Conservation (phyloP, 2,888 invertebrate species). For the Stratiomys singularior region DNA sequence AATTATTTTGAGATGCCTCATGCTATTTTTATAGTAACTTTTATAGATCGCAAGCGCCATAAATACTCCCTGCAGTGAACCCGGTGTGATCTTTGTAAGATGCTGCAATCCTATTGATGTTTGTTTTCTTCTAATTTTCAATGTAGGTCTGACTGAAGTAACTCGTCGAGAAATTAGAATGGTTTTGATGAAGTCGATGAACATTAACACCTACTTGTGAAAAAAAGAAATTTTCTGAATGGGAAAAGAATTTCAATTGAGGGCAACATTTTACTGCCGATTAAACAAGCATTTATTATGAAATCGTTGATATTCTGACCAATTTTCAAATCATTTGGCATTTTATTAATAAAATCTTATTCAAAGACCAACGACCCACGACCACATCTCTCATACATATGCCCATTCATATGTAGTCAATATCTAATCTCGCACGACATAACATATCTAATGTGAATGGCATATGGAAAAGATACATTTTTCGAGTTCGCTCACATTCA, state of each 20-base stretch:
- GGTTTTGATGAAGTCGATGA: too few species aligned
- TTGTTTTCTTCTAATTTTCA: neutral
- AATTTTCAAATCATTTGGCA: neutral
- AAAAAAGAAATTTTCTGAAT: too few species aligned
- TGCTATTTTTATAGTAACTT: neutral
- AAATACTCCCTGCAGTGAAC: neutral
- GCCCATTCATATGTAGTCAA: neutral
- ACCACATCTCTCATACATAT: neutral
- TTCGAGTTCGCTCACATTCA: neutral
- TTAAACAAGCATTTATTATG: too few species aligned
- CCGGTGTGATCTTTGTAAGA: neutral
- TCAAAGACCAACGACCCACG: constrained; percentile 19
- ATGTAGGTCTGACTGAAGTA: constrained; percentile 5
- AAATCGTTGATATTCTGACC: neutral
- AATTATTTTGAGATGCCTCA: neutral
- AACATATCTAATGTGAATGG: neutral
- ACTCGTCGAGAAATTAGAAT: neutral
- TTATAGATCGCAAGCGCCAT: neutral
- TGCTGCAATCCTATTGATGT: neutral
- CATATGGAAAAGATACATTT: neutral
- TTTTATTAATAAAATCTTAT: constrained; percentile 14
- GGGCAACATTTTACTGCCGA: too few species aligned
- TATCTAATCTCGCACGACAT: neutral
- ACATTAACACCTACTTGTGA: too few species aligned
- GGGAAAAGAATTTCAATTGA: too few species aligned